Percentiles rank a stretch among this genome's conserved stretches.
phyloP scores from a whole-genome alignment of 2,113 vertebrate genomes.

The Gobius niger region DNA sequence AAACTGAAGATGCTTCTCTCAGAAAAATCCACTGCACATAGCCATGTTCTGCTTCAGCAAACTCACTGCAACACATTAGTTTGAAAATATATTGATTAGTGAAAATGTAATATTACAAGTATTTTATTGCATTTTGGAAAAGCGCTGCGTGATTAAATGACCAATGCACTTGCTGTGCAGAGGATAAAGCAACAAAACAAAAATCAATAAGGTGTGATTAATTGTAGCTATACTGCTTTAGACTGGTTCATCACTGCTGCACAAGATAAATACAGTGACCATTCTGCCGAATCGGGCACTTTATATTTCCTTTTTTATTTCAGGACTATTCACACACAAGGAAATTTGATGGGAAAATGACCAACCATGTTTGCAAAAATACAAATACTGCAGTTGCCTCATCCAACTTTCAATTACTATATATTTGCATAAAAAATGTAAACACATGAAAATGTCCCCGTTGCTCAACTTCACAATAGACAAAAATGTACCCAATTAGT shows the following conservation, averaged over 20 bases:
- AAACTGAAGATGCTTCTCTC: conserved; percentile 1
- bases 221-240: background rate
- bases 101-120: conserved; percentile 3
- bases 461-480: no score
- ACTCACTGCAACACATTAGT: background rate
- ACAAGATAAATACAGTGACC: background rate
- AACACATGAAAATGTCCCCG: no score
- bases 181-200: background rate
- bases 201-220: background rate
- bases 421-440: no score
- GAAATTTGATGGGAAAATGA: background rate
- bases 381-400: no score
- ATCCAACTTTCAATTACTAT: no score
- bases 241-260: background rate
- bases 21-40: background rate
- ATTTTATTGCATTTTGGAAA: conserved; percentile 1
- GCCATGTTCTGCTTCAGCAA: conserved; percentile 2
- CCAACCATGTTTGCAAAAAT: no score
- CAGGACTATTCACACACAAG: background rate
- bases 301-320: background rate
- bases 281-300: background rate
- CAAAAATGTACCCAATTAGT: no score
- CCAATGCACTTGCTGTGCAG: background rate
- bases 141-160: background rate
- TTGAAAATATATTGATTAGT: background rate